phyloP scores from a whole-genome alignment of 2,113 vertebrate genomes.

The Delphinapterus leucas region DNA sequence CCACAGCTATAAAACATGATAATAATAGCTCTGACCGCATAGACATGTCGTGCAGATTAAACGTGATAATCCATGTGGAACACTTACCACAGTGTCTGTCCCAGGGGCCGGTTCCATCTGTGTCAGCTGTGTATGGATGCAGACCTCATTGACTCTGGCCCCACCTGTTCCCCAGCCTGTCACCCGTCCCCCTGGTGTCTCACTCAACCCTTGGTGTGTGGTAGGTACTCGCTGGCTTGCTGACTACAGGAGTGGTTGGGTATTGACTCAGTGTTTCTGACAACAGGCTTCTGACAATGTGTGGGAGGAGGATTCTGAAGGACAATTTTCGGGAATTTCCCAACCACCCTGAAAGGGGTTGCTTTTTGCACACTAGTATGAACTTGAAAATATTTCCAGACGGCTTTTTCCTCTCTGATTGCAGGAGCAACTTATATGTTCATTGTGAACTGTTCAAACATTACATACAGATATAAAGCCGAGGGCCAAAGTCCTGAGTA shows the following conservation, averaged over 20 bases:
- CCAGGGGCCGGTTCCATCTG: not conserved
- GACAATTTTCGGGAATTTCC: slow-evolving; percentile 66
- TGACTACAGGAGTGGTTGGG: not conserved
- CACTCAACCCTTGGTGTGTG: not conserved
- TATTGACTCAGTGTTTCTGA: slow-evolving; percentile 65
- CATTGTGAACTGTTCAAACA: not conserved
- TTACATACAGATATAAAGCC: not conserved
- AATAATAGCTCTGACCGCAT: slow-evolving; percentile 67
- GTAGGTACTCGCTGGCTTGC: not conserved
- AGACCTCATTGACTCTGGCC: not conserved
- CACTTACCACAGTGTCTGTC: slow-evolving; percentile 64
- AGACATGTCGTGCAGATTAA: slow-evolving; percentile 38
- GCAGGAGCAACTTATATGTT: not conserved
- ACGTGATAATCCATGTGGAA: slow-evolving; percentile 63
- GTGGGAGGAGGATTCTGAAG: slow-evolving; percentile 56
- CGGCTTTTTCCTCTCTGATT: not conserved
- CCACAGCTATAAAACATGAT: slow-evolving; percentile 47
- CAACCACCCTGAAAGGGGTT: slow-evolving; percentile 39
- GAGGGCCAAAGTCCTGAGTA: not conserved
- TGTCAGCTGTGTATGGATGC: slow-evolving; percentile 38
- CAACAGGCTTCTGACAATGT: slow-evolving; percentile 40
- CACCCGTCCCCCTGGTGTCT: not conserved
- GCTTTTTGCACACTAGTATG: slow-evolving; percentile 6
- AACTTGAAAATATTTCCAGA: slow-evolving; percentile 47
- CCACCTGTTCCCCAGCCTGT: slow-evolving; percentile 53